phyloP scores from a whole-genome alignment of 2,888 invertebrate genomes.

The Abrostola tripartita region DNA sequence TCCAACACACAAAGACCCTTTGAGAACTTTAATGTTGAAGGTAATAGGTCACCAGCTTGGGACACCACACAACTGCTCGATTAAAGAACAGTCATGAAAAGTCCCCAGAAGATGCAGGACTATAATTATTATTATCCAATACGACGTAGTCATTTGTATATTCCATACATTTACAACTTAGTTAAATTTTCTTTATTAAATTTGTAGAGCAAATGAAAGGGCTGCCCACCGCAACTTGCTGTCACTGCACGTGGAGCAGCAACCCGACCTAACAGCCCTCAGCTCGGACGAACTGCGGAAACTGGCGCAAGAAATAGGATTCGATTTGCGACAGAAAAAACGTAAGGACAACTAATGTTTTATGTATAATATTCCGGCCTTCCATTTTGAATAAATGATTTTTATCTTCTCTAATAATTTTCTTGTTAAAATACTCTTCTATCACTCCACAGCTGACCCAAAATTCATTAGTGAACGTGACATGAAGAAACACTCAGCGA shows the following conservation, averaged over 20 bases:
- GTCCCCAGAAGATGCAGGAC: too few relatives aligned
- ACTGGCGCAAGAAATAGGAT: constrained; percentile 74
- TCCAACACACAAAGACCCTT: too few relatives aligned
- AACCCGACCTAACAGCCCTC: constrained; percentile 68
- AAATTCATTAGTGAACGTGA: constrained; percentile 84
- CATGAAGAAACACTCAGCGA: constrained; percentile 85
- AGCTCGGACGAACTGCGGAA: constrained; percentile 67
- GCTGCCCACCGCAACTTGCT: constrained; percentile 74
- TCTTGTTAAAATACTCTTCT: background rate
- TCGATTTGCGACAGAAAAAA: constrained; percentile 68
- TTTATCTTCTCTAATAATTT: background rate
- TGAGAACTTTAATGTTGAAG: too few relatives aligned
- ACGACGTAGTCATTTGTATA: too few relatives aligned
- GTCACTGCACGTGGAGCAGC: constrained; percentile 78
- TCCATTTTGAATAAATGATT: too few relatives aligned
- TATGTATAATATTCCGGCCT: background rate
- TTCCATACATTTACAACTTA: too few relatives aligned
- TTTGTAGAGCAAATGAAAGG: constrained; percentile 74
- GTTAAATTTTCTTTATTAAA: too few relatives aligned
- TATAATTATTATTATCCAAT: too few relatives aligned
- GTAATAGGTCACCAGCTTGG: too few relatives aligned
- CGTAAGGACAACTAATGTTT: constrained; percentile 64
- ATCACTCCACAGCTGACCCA: constrained; percentile 66
- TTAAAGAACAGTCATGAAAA: too few relatives aligned
- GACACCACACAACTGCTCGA: too few relatives aligned